phyloP scores from a whole-genome alignment of 2,113 vertebrate species.

The Isichthys henryi region DNA sequence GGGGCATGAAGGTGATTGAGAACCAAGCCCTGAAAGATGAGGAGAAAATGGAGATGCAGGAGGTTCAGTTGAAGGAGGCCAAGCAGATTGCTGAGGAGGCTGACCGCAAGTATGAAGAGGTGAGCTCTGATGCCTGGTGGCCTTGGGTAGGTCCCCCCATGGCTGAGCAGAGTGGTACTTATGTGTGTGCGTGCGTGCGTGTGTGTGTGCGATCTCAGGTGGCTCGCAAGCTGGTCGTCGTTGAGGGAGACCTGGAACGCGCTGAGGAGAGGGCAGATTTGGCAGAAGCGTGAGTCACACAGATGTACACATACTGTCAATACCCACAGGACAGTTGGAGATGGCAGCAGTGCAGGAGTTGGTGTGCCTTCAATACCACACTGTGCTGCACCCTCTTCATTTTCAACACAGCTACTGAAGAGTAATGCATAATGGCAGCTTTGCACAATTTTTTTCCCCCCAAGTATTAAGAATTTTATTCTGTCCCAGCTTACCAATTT shows the following conservation, averaged over 20 bases:
- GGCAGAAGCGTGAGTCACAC: slow-evolving; percentile 60
- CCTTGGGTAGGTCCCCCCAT: neutral
- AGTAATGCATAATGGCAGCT: neutral
- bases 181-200: slow-evolving; percentile 3
- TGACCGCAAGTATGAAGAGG: slow-evolving; percentile 66
- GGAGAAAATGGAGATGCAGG: slow-evolving; percentile 72
- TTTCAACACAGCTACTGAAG: neutral
- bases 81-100: slow-evolving; percentile 71
- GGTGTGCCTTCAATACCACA: neutral
- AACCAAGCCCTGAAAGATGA: slow-evolving; percentile 68
- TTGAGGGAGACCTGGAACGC: slow-evolving; percentile 66
- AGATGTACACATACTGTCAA: neutral
- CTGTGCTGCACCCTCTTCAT: neutral
- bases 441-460: neutral
- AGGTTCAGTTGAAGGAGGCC: slow-evolving; percentile 69
- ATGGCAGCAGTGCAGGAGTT: neutral
- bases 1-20: slow-evolving; percentile 71
- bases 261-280: slow-evolving; percentile 68
- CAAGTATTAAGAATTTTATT: neutral
- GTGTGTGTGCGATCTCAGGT: slow-evolving; percentile 59
- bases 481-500: neutral
- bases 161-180: neutral
- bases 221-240: slow-evolving; percentile 91
- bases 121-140: slow-evolving; percentile 31
- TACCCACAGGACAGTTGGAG: neutral